A percentile compares a stretch with the other conserved stretches of the same genome.
Evolutionary conservation across 2,888 invertebrate genomes (phyloP).

Genomic region (Drosophila sordidula): DNA sequence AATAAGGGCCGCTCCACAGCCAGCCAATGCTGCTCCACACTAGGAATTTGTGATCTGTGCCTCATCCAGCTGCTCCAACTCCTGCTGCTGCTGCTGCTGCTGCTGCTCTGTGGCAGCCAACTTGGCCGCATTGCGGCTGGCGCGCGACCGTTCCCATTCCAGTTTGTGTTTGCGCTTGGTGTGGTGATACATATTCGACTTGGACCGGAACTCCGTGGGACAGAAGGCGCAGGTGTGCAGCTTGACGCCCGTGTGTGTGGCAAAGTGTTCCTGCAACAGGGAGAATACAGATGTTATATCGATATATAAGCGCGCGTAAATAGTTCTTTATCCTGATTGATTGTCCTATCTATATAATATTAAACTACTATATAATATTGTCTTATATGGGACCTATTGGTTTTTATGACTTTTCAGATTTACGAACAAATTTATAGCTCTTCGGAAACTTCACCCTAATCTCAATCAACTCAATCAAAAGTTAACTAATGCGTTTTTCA

Average conservation of each 20-base stretch:
- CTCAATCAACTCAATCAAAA: no score
- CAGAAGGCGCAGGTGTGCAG: constrained; percentile 82
- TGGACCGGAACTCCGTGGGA: constrained; percentile 81
- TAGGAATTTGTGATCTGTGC: constrained; percentile 37
- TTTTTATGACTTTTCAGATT: no score
- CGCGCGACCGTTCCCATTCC: constrained; percentile 78
- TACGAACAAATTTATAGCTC: no score
- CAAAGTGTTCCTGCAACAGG: constrained; percentile 76
- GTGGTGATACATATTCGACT: constrained; percentile 83
- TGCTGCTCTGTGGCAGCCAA: constrained; percentile 22
- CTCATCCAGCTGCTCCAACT: constrained; percentile 14
- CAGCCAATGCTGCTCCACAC: constrained; percentile 1
- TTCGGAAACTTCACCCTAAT: no score
- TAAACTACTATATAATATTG: no score
- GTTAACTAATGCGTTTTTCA: no score
- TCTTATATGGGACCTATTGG: no score
- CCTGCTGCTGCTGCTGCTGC: background rate
- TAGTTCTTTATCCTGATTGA: no score
- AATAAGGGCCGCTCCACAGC: constrained; percentile 19
- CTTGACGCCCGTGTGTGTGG: constrained; percentile 80
- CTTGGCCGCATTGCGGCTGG: constrained; percentile 67
- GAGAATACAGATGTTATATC: background rate
- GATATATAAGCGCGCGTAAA: no score
- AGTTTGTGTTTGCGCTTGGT: constrained; percentile 80
- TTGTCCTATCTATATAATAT: no score